Evolutionary conservation across 2,888 invertebrate species (phyloP).

Genomic region (Cantharis rustica): DNA sequence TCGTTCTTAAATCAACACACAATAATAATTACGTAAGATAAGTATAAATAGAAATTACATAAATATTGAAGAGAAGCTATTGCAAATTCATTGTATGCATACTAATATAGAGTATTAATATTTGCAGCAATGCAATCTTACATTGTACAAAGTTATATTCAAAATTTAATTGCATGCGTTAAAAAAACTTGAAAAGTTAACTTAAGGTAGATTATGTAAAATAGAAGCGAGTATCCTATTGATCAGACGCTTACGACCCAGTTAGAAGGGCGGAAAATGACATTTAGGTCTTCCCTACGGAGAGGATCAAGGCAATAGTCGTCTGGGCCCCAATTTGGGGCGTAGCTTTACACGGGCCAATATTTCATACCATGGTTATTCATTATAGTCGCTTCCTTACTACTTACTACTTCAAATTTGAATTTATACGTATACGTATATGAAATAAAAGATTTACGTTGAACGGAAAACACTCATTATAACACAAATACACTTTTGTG

Average conservation of each 20-base stretch:
- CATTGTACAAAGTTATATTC: background rate
- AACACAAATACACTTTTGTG: background rate
- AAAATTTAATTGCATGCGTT: background rate
- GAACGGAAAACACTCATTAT: background rate
- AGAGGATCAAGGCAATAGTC: conserved; percentile 42
- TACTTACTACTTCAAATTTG: background rate
- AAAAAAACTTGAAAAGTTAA: background rate
- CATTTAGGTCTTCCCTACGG: conserved; percentile 39
- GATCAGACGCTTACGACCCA: conserved; percentile 39
- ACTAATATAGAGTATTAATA: background rate
- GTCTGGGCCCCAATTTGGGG: conserved; percentile 34
- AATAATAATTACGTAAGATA: background rate
- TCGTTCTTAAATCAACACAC: background rate
- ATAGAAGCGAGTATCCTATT: conserved; percentile 37
- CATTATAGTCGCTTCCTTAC: conserved; percentile 34
- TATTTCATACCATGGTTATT: conserved; percentile 47
- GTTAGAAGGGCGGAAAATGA: conserved; percentile 38
- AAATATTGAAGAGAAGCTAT: background rate
- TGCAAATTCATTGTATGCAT: no score
- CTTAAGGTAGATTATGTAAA: conserved; percentile 20
- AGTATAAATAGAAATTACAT: background rate
- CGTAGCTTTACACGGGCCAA: conserved; percentile 43
- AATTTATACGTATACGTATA: background rate
- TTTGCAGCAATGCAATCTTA: background rate
- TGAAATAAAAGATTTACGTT: background rate